Evolutionary conservation across 2,113 vertebrate genomes (phyloP).

Genomic region (Rissa tridactyla): DNA sequence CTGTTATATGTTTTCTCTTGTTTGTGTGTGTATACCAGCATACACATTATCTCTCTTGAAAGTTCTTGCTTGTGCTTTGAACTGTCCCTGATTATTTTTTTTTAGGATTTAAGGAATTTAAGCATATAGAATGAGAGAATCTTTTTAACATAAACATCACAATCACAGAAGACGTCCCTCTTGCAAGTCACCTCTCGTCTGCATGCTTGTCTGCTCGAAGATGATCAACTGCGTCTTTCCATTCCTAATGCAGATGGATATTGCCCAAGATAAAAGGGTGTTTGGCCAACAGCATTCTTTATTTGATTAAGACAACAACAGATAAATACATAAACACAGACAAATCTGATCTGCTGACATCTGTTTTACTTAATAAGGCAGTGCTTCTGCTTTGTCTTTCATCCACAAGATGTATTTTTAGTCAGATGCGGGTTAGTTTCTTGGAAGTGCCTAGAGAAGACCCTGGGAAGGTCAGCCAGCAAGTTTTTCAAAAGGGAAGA

Average conservation of each 20-base stretch:
- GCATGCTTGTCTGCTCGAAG: neutral
- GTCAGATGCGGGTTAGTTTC: neutral
- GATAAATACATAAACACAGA: neutral
- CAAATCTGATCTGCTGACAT: constrained; percentile 6
- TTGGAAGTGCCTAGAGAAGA: neutral
- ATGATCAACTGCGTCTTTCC: neutral
- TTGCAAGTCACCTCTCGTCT: neutral
- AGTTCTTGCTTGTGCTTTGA: neutral
- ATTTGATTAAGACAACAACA: neutral
- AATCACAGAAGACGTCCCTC: neutral
- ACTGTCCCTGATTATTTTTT: neutral
- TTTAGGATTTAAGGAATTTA: neutral
- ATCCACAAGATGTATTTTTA: neutral
- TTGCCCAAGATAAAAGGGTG: neutral
- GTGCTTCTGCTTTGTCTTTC: neutral
- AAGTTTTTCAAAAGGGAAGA: neutral
- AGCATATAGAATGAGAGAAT: neutral
- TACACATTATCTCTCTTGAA: accelerated
- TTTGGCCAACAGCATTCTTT: neutral
- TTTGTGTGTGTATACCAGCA: neutral
- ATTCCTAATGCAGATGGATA: neutral
- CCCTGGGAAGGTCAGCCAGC: neutral
- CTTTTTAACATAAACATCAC: neutral
- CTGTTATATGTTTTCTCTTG: neutral
- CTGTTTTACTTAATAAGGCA: neutral